These are phyloP conservation scores for Acleris literana DNA, from an alignment of 2,888 invertebrate genomes.

Conservation along the genomic window DNA sequence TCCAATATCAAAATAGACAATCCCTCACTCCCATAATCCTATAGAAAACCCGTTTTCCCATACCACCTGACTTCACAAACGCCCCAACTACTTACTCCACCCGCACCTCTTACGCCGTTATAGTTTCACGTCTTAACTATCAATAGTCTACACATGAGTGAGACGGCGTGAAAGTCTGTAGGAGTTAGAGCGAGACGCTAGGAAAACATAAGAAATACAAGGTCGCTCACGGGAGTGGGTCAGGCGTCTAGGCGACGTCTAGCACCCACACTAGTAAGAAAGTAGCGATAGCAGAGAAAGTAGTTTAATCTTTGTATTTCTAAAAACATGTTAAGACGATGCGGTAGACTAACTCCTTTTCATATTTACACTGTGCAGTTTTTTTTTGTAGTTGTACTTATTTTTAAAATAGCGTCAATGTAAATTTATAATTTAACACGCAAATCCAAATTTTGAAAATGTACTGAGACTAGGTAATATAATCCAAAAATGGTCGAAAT, in stretches of 20 bases:
- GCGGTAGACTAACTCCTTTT: too few species aligned
- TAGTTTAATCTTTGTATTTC: not conserved
- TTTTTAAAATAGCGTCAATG: too few species aligned
- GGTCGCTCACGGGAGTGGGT: constrained; percentile 78
- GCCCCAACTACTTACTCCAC: constrained; percentile 21
- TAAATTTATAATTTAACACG: too few species aligned
- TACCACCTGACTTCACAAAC: constrained; percentile 16
- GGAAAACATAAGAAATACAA: constrained; percentile 81
- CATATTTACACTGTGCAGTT: too few species aligned
- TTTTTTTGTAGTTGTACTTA: too few species aligned
- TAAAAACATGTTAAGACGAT: not conserved
- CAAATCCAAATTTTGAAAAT: too few species aligned
- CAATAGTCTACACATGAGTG: constrained; percentile 65
- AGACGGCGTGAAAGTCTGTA: constrained; percentile 40
- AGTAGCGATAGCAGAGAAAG: constrained; percentile 56
- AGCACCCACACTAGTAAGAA: constrained; percentile 69
- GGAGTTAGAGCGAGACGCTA: constrained; percentile 58
- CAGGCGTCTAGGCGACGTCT: constrained; percentile 80
- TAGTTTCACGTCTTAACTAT: constrained; percentile 59
- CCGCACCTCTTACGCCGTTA: constrained; percentile 30
- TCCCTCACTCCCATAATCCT: constrained; percentile 32
- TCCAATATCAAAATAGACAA: constrained; percentile 35
- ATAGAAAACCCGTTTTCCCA: constrained; percentile 37
- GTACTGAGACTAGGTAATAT: too few species aligned
- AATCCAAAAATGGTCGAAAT: too few species aligned